A percentile compares a stretch with the other conserved stretches of the same genome.
These are phyloP conservation scores for Oryzias dopingdopingensis DNA, from an alignment of 2,797 vertebrate species.

Conservation along the genomic window DNA sequence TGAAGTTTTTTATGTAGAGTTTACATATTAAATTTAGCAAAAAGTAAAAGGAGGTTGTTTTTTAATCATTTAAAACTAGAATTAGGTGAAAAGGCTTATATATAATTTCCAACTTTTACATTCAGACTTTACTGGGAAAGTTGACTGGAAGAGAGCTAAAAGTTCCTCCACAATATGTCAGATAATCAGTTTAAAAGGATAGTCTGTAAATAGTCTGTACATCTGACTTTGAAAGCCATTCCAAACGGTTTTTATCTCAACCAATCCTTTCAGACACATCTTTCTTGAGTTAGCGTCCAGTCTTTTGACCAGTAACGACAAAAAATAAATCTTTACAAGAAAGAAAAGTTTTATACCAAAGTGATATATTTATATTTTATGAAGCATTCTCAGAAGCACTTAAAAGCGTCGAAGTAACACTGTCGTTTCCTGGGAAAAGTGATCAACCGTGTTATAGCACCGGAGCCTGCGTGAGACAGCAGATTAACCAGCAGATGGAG, in stretches of 20 bases:
- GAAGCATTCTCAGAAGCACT: conserved; percentile 1
- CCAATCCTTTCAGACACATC: not conserved
- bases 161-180: not conserved
- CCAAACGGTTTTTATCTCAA: too few species aligned
- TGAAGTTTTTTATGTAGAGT: too few species aligned
- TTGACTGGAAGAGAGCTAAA: conserved; percentile 3
- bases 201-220: too few species aligned
- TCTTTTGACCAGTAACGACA: not conserved
- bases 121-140: not conserved
- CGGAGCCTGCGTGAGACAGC: conserved; percentile 47
- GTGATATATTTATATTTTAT: conserved; percentile 1
- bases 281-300: not conserved
- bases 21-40: too few species aligned
- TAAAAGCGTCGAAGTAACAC: conserved; percentile 11
- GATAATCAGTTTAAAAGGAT: too few species aligned
- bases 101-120: not conserved
- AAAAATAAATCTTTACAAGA: not conserved
- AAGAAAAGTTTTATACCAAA: not conserved
- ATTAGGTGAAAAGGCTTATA: not conserved
- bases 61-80: not conserved
- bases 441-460: conserved; percentile 51
- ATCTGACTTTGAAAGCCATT: too few species aligned
- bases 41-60: too few species aligned
- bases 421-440: conserved; percentile 3
- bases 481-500: conserved; percentile 53